These are phyloP conservation scores for Pheosia tremula DNA, from an alignment of 2,888 invertebrate genomes.

Conservation along the genomic window DNA sequence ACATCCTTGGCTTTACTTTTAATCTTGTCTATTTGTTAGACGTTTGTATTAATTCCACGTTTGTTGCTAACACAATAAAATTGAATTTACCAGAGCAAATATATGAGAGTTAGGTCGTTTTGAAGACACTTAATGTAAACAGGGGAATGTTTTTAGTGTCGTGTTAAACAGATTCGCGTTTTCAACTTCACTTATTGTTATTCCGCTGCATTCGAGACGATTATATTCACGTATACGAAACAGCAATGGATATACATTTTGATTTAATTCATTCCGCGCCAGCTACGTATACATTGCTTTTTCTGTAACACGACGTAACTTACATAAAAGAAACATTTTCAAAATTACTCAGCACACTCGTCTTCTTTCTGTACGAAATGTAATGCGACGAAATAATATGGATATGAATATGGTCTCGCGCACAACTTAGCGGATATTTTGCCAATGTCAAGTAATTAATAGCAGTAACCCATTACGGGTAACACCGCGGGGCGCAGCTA, in stretches of 20 bases:
- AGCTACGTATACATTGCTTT: not conserved
- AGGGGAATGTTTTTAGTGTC: conserved; percentile 32
- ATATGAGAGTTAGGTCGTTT: conserved; percentile 13
- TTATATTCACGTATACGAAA: conserved; percentile 19
- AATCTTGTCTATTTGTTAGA: conserved; percentile 11
- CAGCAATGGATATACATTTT: not conserved
- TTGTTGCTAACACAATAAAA: not conserved
- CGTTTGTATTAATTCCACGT: not conserved
- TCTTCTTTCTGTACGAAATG: too few relatives aligned
- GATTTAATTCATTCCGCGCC: not conserved
- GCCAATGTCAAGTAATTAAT: too few relatives aligned
- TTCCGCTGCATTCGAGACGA: conserved; percentile 25
- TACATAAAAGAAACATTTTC: too few relatives aligned
- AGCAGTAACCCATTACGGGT: too few relatives aligned
- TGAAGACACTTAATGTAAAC: conserved; percentile 16
- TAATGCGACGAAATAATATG: too few relatives aligned
- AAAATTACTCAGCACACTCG: too few relatives aligned
- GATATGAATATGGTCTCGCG: too few relatives aligned
- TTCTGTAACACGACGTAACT: not conserved
- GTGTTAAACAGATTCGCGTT: conserved; percentile 35
- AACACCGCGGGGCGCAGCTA: too few relatives aligned
- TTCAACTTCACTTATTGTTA: conserved; percentile 23
- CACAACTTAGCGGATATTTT: too few relatives aligned
- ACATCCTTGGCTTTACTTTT: conserved; percentile 12
- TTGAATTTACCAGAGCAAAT: not conserved